Conservation (phyloP, 2,797 vertebrate species). For the Parauchenoglanis ngamensis region DNA sequence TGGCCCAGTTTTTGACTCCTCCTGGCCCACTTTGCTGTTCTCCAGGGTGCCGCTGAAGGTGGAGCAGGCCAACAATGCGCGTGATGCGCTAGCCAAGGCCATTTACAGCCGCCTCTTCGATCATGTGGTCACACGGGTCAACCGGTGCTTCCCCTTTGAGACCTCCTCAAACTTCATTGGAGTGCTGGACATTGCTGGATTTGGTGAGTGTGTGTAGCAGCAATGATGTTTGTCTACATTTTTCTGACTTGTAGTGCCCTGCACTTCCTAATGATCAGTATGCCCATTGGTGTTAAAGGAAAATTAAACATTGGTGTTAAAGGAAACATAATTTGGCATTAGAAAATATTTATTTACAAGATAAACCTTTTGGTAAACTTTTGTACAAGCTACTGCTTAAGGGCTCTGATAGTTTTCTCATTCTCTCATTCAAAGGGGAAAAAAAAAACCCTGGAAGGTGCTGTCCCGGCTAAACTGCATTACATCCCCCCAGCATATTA, state of each 20-base stretch:
- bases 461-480: too few species aligned
- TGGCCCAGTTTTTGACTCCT: constrained; percentile 66
- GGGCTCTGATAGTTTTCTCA: too few species aligned
- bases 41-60: constrained; percentile 96
- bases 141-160: constrained; percentile 96
- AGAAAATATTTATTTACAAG: background rate
- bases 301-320: background rate
- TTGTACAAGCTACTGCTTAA: background rate
- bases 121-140: constrained; percentile 96
- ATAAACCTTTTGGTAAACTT: background rate
- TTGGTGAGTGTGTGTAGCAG: constrained; percentile 80
- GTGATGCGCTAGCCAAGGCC: constrained; percentile 94
- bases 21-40: constrained; percentile 64
- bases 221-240: background rate
- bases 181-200: constrained; percentile 96
- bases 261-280: background rate
- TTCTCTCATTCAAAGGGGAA: background rate
- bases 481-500: background rate
- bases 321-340: background rate
- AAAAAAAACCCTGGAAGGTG: background rate
- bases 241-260: background rate
- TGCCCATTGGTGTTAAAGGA: background rate
- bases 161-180: constrained; percentile 93
- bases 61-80: constrained; percentile 96
- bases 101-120: constrained; percentile 97